A percentile compares a stretch with the other conserved stretches of the same genome.
Conservation (phyloP, 2,888 invertebrate genomes). For the Lysandra coridon region DNA sequence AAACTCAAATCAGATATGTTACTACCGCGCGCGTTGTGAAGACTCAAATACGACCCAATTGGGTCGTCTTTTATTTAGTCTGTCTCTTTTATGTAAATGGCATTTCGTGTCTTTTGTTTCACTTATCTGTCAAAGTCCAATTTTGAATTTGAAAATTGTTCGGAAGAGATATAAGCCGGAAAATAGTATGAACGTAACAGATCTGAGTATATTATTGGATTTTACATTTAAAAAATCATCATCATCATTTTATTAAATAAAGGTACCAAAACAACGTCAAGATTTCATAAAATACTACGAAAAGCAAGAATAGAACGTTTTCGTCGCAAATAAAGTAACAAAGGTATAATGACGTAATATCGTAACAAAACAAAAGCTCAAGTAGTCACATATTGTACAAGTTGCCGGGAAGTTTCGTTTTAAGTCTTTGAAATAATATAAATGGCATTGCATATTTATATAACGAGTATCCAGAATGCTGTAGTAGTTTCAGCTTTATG, state of each 20-base stretch:
- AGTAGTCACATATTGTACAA: constrained; percentile 16
- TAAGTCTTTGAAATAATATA: constrained; percentile 19
- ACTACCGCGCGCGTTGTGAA: too few species aligned
- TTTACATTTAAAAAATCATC: too few species aligned
- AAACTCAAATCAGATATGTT: too few species aligned
- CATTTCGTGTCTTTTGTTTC: too few species aligned
- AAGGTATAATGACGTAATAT: constrained; percentile 10
- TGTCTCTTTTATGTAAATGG: too few species aligned
- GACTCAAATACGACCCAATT: too few species aligned
- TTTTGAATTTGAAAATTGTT: too few species aligned
- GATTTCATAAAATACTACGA: not conserved
- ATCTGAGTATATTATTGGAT: too few species aligned
- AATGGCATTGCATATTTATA: constrained; percentile 19
- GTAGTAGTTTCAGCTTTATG: not conserved
- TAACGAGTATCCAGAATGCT: constrained; percentile 1
- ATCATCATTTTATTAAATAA: not conserved
- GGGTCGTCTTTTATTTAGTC: too few species aligned
- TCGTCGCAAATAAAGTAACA: constrained; percentile 14
- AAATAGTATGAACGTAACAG: too few species aligned
- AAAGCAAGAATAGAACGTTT: not conserved
- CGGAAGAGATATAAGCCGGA: too few species aligned
- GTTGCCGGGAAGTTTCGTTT: constrained; percentile 12
- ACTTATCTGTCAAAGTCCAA: too few species aligned
- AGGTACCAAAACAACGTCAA: not conserved
- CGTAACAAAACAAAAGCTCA: constrained; percentile 7